Conservation (phyloP, 92 coral and sea anemone genomes). For the Metridium senile region DNA sequence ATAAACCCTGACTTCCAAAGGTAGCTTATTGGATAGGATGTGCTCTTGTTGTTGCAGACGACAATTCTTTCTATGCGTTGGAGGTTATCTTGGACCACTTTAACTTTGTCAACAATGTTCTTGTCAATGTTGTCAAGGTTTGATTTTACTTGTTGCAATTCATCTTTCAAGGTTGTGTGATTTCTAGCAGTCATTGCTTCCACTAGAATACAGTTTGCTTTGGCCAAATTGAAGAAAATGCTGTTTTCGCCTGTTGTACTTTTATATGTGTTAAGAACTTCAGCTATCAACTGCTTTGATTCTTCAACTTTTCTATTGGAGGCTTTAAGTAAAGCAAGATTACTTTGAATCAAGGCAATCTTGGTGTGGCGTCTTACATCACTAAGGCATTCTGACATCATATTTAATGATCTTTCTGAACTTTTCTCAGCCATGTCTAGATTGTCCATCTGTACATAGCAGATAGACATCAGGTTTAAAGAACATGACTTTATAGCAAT, state of each 20-base stretch:
- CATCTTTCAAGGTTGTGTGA: not conserved
- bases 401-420: conserved; percentile 8
- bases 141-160: not conserved
- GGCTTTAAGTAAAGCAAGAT: conserved; percentile 17
- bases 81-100: not conserved
- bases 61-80: not conserved
- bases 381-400: conserved; percentile 5
- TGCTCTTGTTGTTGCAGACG: not conserved
- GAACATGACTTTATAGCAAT: conserved; percentile 14
- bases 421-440: conserved; percentile 8
- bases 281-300: conserved; percentile 4
- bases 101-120: not conserved
- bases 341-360: conserved; percentile 25
- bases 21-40: not conserved
- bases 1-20: conserved; percentile 10
- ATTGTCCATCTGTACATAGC: conserved; percentile 14
- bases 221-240: conserved; percentile 10
- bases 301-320: conserved; percentile 27
- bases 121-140: not conserved
- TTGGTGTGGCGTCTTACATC: conserved; percentile 16
- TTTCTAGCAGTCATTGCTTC: not conserved
- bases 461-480: not conserved
- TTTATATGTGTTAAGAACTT: conserved; percentile 3
- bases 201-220: conserved; percentile 2
- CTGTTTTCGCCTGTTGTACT: conserved; percentile 24